phyloP scores from a whole-genome alignment of 2,888 invertebrate species.

The Mongoloraphidia duomilia region DNA sequence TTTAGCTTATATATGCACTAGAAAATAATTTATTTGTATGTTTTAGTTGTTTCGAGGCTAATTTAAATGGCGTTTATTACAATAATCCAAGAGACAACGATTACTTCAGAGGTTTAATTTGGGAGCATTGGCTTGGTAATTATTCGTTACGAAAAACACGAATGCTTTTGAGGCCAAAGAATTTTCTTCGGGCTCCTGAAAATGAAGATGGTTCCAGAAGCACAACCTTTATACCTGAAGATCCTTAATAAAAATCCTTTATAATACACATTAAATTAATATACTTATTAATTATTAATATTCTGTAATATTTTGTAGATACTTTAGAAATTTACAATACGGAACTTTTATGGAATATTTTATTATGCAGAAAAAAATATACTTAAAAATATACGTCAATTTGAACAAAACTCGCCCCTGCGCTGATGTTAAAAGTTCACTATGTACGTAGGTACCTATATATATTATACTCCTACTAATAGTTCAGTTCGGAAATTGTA shows the following conservation, averaged over 20 bases:
- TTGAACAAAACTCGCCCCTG: no score
- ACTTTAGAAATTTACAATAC: no score
- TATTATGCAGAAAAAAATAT: no score
- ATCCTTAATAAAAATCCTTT: not conserved
- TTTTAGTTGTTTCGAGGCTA: conserved; percentile 39
- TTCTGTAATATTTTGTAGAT: no score
- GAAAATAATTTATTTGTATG: conserved; percentile 3
- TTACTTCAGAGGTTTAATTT: conserved; percentile 37
- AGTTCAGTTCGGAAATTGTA: no score
- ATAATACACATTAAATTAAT: not conserved
- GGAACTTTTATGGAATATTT: no score
- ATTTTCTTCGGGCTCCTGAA: conserved; percentile 7
- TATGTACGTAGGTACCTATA: no score
- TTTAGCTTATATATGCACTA: no score
- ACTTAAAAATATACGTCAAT: no score
- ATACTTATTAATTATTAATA: no score
- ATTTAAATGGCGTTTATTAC: conserved; percentile 39
- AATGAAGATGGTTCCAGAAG: conserved; percentile 14
- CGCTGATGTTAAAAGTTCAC: no score
- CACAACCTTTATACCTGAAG: not conserved
- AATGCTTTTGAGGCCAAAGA: conserved; percentile 32
- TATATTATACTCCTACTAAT: no score
- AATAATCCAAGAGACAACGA: conserved; percentile 29
- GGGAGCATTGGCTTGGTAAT: conserved; percentile 43
- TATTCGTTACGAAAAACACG: conserved; percentile 34